A percentile compares a stretch with the other conserved stretches of the same genome.
Evolutionary conservation across 1,140 invertebrate genomes (phyloP).

Genomic region (Drosophila melanica): DNA sequence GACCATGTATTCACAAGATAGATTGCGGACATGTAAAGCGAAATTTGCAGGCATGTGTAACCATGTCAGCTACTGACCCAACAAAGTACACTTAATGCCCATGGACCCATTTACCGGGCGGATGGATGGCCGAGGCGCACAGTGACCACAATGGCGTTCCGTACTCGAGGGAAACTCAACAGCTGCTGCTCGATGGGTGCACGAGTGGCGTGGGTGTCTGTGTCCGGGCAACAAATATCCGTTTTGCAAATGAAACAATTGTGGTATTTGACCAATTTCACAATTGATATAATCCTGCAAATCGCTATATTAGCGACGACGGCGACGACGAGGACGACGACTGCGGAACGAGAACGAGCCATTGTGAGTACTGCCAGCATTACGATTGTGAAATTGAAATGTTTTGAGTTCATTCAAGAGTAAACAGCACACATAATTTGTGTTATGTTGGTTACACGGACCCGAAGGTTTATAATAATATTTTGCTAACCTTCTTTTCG

Average conservation of each 20-base stretch:
- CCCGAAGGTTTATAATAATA: conserved; percentile 81
- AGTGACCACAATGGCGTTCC: conserved; percentile 30
- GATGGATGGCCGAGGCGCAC: too few relatives aligned
- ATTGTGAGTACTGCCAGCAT: conserved; percentile 1
- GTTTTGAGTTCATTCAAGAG: conserved; percentile 82
- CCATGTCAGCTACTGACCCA: conserved; percentile 13
- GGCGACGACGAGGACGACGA: not conserved
- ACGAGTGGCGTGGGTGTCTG: conserved; percentile 45
- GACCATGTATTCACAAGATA: conserved; percentile 20
- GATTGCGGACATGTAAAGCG: conserved; percentile 6
- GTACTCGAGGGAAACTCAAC: conserved; percentile 57
- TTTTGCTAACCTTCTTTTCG: conserved; percentile 83
- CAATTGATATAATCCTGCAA: conserved; percentile 77
- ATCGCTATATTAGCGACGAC: conserved; percentile 76
- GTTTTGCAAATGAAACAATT: conserved; percentile 83
- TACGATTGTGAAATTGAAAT: conserved; percentile 77
- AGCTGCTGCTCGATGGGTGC: conserved; percentile 40
- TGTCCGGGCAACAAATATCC: conserved; percentile 71
- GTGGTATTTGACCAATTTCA: conserved; percentile 78
- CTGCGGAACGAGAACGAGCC: not conserved
- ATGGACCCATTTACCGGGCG: not conserved
- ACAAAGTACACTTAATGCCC: conserved; percentile 9
- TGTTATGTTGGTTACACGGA: conserved; percentile 39
- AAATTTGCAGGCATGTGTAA: not conserved
- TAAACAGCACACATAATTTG: conserved; percentile 56